Conservation (phyloP, 1,140 invertebrate species). For the Procambarus clarkii region DNA sequence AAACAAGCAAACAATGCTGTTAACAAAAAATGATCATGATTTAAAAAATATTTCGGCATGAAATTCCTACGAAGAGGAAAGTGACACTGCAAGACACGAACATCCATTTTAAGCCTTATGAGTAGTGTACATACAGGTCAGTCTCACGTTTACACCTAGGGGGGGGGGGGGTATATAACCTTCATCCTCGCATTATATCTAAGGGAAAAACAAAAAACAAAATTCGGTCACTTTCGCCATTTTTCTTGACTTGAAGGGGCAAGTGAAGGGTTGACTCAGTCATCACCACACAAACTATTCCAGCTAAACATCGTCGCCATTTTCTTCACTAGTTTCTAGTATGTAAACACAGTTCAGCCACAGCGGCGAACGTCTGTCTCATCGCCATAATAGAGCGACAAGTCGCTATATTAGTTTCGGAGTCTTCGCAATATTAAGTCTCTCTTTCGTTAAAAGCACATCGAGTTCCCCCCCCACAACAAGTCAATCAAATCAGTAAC, state of each 20-base stretch:
- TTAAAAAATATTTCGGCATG: neutral
- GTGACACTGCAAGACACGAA: conserved; percentile 28
- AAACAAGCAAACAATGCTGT: neutral
- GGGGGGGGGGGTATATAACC: neutral
- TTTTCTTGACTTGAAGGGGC: no score
- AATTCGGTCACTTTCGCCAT: neutral
- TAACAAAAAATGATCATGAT: neutral
- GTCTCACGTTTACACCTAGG: conserved; percentile 10
- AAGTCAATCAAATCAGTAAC: conserved; percentile 3
- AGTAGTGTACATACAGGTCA: conserved; percentile 27
- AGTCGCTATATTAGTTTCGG: no score
- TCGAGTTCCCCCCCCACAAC: neutral
- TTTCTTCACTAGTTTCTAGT: no score
- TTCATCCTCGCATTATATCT: neutral
- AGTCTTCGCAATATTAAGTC: no score
- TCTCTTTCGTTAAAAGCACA: no score
- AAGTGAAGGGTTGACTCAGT: no score
- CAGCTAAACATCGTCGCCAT: no score
- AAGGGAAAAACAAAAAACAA: neutral
- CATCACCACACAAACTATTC: no score
- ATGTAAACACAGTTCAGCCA: no score
- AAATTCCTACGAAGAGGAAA: conserved; percentile 7
- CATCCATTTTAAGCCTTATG: conserved; percentile 36
- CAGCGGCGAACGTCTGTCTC: neutral
- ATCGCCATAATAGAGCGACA: no score